A percentile compares a stretch with the other conserved stretches of the same genome.
Evolutionary conservation across 2,888 invertebrate species (phyloP).

Genomic region (Platerodrilus igneus): DNA sequence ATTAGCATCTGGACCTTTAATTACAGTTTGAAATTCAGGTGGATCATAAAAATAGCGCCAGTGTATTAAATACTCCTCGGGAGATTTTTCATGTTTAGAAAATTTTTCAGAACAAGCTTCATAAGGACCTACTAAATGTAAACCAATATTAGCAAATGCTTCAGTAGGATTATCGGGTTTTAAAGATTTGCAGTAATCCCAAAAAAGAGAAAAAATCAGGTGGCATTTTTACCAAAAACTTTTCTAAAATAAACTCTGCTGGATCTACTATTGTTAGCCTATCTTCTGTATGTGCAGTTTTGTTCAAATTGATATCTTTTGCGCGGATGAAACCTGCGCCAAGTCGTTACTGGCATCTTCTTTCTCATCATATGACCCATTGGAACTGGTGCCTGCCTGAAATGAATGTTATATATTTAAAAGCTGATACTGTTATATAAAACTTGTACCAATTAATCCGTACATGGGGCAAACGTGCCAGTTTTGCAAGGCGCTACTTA

Average conservation of each 20-base stretch:
- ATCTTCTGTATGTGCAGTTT: slow-evolving; percentile 40
- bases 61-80: slow-evolving; percentile 68
- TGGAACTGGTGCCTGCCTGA: too few relatives aligned
- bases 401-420: too few relatives aligned
- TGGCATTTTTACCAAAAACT: slow-evolving; percentile 84
- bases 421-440: too few relatives aligned
- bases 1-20: slow-evolving; percentile 63
- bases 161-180: slow-evolving; percentile 55
- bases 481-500: too few relatives aligned
- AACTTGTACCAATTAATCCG: too few relatives aligned
- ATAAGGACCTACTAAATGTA: slow-evolving; percentile 81
- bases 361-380: too few relatives aligned
- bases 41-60: slow-evolving; percentile 93
- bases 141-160: slow-evolving; percentile 61
- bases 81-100: slow-evolving; percentile 46
- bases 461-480: too few relatives aligned
- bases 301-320: background rate
- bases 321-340: background rate
- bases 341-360: too few relatives aligned
- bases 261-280: too few relatives aligned
- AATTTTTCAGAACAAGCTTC: slow-evolving; percentile 71
- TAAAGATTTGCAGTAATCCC: slow-evolving; percentile 64
- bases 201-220: slow-evolving; percentile 83
- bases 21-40: slow-evolving; percentile 85
- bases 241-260: slow-evolving; percentile 60